These are phyloP conservation scores for Taxidea taxus DNA, from an alignment of 2,113 vertebrate species.

Conservation along the genomic window DNA sequence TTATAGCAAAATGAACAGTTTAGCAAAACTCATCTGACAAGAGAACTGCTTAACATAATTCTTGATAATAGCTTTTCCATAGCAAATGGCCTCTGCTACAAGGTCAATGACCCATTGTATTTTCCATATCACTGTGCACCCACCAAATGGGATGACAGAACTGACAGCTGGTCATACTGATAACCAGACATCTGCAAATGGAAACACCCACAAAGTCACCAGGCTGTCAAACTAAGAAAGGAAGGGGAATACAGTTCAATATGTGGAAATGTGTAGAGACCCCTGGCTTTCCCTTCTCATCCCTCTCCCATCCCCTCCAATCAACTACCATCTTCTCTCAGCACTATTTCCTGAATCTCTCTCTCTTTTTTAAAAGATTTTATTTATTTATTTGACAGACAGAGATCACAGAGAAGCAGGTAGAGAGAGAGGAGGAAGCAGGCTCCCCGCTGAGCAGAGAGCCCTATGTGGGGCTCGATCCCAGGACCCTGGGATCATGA, in stretches of 20 bases:
- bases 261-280: not conserved
- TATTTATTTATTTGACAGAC: too few species aligned
- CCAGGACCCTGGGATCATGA: too few species aligned
- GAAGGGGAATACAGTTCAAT: conserved; percentile 2
- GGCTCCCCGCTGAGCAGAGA: too few species aligned
- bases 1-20: not conserved
- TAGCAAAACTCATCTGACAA: conserved; percentile 53
- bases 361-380: too few species aligned
- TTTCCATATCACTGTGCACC: conserved; percentile 12
- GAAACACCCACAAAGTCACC: conserved; percentile 40
- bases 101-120: conserved; percentile 43
- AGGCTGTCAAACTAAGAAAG: not conserved
- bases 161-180: conserved; percentile 47
- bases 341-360: not conserved
- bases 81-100: not conserved
- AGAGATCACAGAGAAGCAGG: too few species aligned
- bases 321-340: not conserved
- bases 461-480: too few species aligned
- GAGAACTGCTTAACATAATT: conserved; percentile 66
- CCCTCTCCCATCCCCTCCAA: not conserved
- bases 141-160: conserved; percentile 42
- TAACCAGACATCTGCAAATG: not conserved
- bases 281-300: not conserved
- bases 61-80: conserved; percentile 44
- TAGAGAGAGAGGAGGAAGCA: too few species aligned